Percentiles rank a stretch among this genome's conserved stretches.
phyloP scores from a whole-genome alignment of 2,113 vertebrate species.

The Fulmarus glacialis region DNA sequence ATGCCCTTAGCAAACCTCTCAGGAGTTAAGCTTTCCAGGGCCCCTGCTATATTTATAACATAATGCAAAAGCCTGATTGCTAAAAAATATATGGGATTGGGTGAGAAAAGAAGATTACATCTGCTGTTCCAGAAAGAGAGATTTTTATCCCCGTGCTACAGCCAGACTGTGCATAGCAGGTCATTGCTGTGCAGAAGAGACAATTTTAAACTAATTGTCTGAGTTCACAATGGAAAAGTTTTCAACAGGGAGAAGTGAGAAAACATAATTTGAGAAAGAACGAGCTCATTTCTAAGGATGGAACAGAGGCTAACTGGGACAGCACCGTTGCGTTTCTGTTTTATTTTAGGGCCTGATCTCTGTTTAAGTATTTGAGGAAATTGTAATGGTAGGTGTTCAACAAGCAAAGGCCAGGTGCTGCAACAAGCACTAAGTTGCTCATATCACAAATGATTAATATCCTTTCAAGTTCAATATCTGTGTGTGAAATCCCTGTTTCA shows the following conservation, averaged over 20 bases:
- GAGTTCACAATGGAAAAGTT: conserved; percentile 56
- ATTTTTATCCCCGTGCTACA: not conserved
- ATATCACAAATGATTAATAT: not conserved
- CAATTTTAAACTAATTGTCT: not conserved
- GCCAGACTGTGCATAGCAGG: conserved; percentile 2
- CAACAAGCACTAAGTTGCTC: not conserved
- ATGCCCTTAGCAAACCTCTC: not conserved
- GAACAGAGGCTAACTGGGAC: not conserved
- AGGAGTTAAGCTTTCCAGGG: not conserved
- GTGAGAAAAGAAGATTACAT: not conserved
- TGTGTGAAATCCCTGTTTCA: not conserved
- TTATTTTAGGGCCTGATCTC: not conserved
- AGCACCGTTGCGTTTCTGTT: not conserved
- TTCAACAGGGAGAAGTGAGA: conserved; percentile 28
- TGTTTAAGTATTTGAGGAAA: not conserved
- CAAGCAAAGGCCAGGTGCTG: not conserved
- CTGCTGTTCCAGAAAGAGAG: not conserved
- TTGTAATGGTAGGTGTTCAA: not conserved
- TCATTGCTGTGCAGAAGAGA: conserved; percentile 8
- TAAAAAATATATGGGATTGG: not conserved
- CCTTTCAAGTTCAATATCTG: not conserved
- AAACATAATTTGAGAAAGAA: not conserved
- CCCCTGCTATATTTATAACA: not conserved
- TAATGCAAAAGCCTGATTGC: not conserved
- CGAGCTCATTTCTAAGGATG: not conserved